Base-by-base conservation (phyloP, 1,140 invertebrate species). In the Bathynomus jamesi region DNA sequence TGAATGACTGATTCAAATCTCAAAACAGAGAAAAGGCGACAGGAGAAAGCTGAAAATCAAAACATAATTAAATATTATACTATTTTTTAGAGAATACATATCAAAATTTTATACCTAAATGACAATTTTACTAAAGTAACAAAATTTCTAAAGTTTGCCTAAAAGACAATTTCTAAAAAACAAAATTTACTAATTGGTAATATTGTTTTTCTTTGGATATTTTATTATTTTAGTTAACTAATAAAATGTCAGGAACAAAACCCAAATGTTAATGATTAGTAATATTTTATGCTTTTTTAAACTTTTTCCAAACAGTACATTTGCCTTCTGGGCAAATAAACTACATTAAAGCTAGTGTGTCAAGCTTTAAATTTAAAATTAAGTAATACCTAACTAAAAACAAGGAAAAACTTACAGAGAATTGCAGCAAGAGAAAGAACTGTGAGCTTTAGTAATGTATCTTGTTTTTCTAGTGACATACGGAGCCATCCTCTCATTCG, bases 1-100 rank as follows among this genome's bases (percentile, higher is more conserved):
- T 98, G 96, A 79, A 98, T 98, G 4, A 99, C 95, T 83, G 93
- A 96, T 83, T 98, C 96, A 83, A 96, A 99, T 62, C 95, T 86
- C 67, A 99, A 83, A n/a, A 99, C 95, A 25, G 95, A 98, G 82
- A 98, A 98, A 21, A 98, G 83, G 70, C 96, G 87, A 21, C 92
- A 95, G 30, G 93, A 93, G 86, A 98, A 99, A 53, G 96, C 95
- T 97, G 83, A 73, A 89, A 88, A 82, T 53, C 21, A 5, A 53
- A 53, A 53, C 21, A 17, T 3, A 53, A 53, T 17, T 81, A 68
- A 13, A 60, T n/a, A 31, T 24, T 17, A 68, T 25, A 2, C 4
- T 53, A 32, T 30, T 5, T 30, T 66, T 28, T 40, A 78, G 79
- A 79, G 75, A 70, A 72, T 75, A 70, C 72, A 68, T 70, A 67